Base-by-base conservation (phyloP, 2,113 vertebrate genomes). In the Mustela nigripes region DNA sequence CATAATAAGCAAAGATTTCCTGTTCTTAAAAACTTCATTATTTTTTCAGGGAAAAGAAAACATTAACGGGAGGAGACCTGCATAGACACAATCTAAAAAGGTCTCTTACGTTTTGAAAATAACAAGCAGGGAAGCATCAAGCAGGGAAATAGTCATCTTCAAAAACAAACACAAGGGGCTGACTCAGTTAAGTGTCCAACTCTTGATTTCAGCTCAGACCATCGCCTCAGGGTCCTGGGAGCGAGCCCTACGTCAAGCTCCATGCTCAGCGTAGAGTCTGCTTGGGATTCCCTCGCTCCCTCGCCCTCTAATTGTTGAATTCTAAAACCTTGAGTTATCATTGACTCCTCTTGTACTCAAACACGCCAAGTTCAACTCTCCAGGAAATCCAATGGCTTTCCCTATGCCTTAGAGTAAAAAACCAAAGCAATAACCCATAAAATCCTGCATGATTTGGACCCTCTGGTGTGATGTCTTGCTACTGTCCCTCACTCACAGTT, bases 101-200 rank as follows among this genome's bases (percentile, higher is more conserved):
- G 36, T 26, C 58, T 91, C 80, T 93, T 88, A 53, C 2, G 5
- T 76, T 86, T 95, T 78, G 63, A 89, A 95, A 67, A 67, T 60
- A 84, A 94, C 36, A 36, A 36, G 36, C 36, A 36, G 36, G 36
- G 36, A 81, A 82, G 36, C 45, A 90, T 45, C 63, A 84, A 86
- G 65, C 45, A 96, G 71, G 89, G 42, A 88, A 94, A 85, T 42
- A 92, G 62, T 26, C 82, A 42, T 50, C 85, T 93, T 89, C 73
- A 24, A 91, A 97, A 60, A n/a, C 62, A 94, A 81, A 53, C 12
- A 31, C 11, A 11, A 69, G 18, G 33, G 33, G 67, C 33, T n/a
- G 33, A 18, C 33, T 69, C 67, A 69, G 7, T 69, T n/a, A 69
- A n/a, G 8, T 4, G 3, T n/a, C 33, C 3, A 4, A 10, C 67